Evolutionary conservation across 2,888 invertebrate genomes (phyloP).

Genomic region (Agrotis segetum): DNA sequence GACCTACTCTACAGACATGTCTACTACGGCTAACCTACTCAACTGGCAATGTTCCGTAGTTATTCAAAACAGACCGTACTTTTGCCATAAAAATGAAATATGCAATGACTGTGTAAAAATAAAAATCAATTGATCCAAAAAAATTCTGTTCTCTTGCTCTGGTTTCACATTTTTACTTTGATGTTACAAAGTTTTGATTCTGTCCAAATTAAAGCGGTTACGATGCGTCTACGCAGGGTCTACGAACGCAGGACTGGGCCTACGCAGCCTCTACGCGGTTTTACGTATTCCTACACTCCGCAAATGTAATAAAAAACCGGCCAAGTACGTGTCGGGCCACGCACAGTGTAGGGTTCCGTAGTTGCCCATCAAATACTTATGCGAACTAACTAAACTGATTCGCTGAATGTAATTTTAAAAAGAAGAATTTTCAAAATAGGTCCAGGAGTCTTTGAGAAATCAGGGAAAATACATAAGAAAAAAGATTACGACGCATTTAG

Average conservation of each 20-base stretch:
- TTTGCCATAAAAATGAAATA: conserved; percentile 13
- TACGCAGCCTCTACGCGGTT: neutral
- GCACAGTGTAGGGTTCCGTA: too few species aligned
- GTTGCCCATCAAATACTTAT: too few species aligned
- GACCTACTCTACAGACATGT: conserved; percentile 72
- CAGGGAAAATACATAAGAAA: too few species aligned
- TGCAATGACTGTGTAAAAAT: too few species aligned
- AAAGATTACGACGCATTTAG: too few species aligned
- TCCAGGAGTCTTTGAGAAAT: too few species aligned
- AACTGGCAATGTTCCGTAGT: conserved; percentile 25
- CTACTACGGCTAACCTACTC: conserved; percentile 47
- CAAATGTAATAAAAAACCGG: too few species aligned
- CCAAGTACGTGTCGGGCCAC: too few species aligned
- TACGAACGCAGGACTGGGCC: neutral
- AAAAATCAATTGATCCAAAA: neutral
- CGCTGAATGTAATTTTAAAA: too few species aligned
- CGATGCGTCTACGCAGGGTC: neutral
- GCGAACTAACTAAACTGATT: too few species aligned
- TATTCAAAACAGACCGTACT: conserved; percentile 41
- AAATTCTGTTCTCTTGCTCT: neutral
- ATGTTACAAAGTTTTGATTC: neutral
- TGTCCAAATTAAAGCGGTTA: neutral
- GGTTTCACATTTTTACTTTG: neutral
- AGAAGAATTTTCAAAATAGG: too few species aligned
- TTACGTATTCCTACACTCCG: too few species aligned